Conservation (phyloP, 2,888 invertebrate genomes). For the Itoplectis maculator region DNA sequence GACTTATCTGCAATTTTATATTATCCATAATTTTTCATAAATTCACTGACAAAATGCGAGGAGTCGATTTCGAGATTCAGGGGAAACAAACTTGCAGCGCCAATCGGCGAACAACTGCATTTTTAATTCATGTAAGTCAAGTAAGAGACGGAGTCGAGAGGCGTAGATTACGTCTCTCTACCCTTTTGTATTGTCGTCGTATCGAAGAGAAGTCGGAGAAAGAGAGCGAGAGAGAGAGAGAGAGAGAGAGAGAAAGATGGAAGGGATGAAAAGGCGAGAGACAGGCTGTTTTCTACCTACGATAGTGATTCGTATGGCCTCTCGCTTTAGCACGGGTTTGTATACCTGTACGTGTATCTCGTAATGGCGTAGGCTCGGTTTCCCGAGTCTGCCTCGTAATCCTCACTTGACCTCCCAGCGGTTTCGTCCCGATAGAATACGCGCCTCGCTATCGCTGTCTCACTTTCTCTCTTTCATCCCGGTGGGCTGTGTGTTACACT, state of each 20-base stretch:
- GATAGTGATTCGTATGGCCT: conserved; percentile 67
- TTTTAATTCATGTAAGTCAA: conserved; percentile 4
- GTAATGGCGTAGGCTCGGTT: conserved; percentile 61
- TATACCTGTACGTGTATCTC: conserved; percentile 51
- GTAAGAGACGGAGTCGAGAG: conserved; percentile 22
- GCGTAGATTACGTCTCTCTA: conserved; percentile 40
- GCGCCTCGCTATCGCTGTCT: conserved; percentile 24
- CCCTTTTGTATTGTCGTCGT: conserved; percentile 39
- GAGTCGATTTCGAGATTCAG: not conserved
- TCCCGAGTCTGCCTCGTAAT: conserved; percentile 63
- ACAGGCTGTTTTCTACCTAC: conserved; percentile 58
- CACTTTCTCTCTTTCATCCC: conserved; percentile 20
- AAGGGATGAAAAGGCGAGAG: conserved; percentile 36
- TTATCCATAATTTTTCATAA: too few species aligned
- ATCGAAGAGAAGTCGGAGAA: conserved; percentile 39
- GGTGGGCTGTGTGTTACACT: not conserved
- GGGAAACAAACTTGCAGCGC: not conserved
- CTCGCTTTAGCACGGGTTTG: conserved; percentile 36
- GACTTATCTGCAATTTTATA: too few species aligned
- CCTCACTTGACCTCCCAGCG: conserved; percentile 66
- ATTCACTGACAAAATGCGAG: not conserved
- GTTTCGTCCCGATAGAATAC: conserved; percentile 50
- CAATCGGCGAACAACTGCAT: not conserved
- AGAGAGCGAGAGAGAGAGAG: conserved; percentile 29
- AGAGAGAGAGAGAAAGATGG: conserved; percentile 12